Conservation (phyloP, 2,797 vertebrate species). For the Crax fasciolata region DNA sequence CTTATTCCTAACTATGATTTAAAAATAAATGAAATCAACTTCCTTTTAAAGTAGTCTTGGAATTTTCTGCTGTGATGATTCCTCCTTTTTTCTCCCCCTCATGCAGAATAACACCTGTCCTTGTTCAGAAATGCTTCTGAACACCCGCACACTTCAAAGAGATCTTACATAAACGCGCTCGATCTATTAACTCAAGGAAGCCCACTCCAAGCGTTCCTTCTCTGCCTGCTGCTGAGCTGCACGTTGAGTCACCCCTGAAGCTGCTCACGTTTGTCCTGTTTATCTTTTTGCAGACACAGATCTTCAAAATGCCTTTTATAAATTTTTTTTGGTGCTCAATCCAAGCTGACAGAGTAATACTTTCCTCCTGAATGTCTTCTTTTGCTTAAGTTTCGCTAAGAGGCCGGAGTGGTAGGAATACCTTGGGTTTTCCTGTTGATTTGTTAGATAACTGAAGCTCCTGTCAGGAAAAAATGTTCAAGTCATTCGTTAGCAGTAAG, state of each 20-base stretch:
- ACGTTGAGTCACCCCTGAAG: neutral
- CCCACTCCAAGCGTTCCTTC: neutral
- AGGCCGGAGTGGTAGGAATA: neutral
- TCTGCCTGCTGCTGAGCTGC: neutral
- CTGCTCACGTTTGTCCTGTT: neutral
- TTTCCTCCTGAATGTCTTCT: neutral
- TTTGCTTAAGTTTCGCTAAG: neutral
- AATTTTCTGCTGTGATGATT: neutral
- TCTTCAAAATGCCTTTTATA: neutral
- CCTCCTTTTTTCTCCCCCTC: neutral
- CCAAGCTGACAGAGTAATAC: neutral
- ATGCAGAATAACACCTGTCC: neutral
- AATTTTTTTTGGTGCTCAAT: neutral
- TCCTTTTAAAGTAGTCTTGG: neutral
- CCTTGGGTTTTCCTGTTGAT: neutral
- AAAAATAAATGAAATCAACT: neutral
- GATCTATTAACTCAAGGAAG: conserved; percentile 25
- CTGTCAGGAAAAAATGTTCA: neutral
- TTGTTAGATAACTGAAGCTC: neutral
- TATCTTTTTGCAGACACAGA: neutral
- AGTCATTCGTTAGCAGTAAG: neutral
- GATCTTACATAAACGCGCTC: neutral
- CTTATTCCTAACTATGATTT: neutral
- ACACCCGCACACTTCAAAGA: neutral
- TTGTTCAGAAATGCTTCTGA: conserved; percentile 1